phyloP scores from a whole-genome alignment of 2,888 invertebrate species.

The Terebella lapidaria region DNA sequence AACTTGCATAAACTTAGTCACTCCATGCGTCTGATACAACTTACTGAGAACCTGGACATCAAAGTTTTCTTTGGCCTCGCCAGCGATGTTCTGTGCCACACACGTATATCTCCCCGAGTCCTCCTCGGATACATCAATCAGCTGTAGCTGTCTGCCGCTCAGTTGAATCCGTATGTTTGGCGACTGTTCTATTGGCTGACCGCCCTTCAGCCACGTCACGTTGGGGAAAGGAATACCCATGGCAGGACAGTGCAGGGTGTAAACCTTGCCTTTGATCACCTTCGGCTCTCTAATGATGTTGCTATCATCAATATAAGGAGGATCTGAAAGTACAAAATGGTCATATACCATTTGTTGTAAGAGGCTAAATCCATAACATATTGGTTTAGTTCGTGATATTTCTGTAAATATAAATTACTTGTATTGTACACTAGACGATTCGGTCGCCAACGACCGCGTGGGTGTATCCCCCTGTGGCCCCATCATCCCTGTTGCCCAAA shows the following conservation, averaged over 20 bases:
- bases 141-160: conserved; percentile 37
- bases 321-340: conserved; percentile 31
- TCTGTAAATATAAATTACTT: too few relatives aligned
- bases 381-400: too few relatives aligned
- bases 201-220: conserved; percentile 48
- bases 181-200: conserved; percentile 11
- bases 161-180: conserved; percentile 14
- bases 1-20: not conserved
- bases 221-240: conserved; percentile 51
- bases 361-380: too few relatives aligned
- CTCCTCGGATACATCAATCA: conserved; percentile 28
- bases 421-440: too few relatives aligned
- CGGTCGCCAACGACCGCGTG: too few relatives aligned
- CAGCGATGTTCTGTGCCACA: conserved; percentile 55
- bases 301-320: conserved; percentile 48
- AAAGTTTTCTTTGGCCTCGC: conserved; percentile 43
- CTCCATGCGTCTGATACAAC: conserved; percentile 8
- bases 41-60: conserved; percentile 45
- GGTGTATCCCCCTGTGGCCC: too few relatives aligned
- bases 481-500: too few relatives aligned
- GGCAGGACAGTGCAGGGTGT: conserved; percentile 52
- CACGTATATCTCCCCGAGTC: conserved; percentile 51
- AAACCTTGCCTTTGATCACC: conserved; percentile 41
- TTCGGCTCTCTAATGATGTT: conserved; percentile 40
- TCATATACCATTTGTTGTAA: too few relatives aligned